Evolutionary conservation across 37 sponge, comb jelly and placozoan species (phyloP).

Genomic region (Spongilla lacustris): DNA sequence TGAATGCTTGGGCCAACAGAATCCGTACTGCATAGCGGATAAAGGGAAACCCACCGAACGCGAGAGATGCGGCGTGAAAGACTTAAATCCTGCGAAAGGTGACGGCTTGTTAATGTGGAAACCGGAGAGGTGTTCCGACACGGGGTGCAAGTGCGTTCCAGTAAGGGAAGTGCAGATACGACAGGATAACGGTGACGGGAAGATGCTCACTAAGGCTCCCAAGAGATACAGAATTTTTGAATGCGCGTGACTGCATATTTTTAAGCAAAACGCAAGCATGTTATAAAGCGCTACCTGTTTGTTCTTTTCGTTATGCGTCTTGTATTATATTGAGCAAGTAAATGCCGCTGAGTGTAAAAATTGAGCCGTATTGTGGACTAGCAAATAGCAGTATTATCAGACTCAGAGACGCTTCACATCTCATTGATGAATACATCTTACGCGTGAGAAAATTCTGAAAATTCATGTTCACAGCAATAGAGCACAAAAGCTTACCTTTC

Average conservation of each 20-base stretch:
- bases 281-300: too few species aligned
- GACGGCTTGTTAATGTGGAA: not conserved
- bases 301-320: too few species aligned
- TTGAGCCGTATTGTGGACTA: too few species aligned
- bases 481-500: too few species aligned
- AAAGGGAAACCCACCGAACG: not conserved
- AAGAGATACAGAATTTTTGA: not conserved
- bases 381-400: too few species aligned
- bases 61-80: not conserved
- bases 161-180: not conserved
- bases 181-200: not conserved
- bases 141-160: not conserved
- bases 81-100: not conserved
- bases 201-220: not conserved
- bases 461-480: too few species aligned
- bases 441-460: too few species aligned
- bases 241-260: not conserved
- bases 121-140: not conserved
- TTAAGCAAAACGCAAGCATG: not conserved
- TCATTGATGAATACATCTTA: too few species aligned
- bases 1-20: not conserved
- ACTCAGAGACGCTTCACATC: too few species aligned
- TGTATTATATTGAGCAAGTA: too few species aligned
- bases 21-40: not conserved
- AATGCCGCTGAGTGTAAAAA: too few species aligned